A percentile compares a stretch with the other conserved stretches of the same genome.
Evolutionary conservation across 2,797 vertebrate genomes (phyloP).

Genomic region (Brachyrhaphis roseni): DNA sequence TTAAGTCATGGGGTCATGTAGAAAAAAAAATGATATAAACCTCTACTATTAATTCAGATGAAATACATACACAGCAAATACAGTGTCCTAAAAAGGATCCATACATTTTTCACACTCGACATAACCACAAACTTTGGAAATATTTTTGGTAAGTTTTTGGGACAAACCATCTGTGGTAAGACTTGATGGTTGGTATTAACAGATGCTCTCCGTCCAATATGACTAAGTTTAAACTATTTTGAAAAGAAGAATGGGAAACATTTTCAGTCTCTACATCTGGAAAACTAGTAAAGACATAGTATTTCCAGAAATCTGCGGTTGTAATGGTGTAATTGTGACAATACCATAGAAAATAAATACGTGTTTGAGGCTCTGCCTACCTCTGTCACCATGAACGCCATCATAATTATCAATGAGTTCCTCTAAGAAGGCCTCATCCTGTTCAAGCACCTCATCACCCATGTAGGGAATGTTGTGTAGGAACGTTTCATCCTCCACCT

Average conservation of each 20-base stretch:
- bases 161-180: background rate
- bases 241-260: background rate
- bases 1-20: background rate
- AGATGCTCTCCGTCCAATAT: background rate
- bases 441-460: conserved; percentile 96
- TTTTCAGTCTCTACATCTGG: background rate
- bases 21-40: background rate
- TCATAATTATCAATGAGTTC: conserved; percentile 99
- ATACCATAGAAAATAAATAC: background rate
- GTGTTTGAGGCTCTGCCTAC: conserved; percentile 24
- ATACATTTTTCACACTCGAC: background rate
- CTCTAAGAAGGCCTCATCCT: conserved; percentile 97
- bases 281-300: background rate
- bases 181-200: background rate
- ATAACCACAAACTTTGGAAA: background rate
- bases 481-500: conserved; percentile 98
- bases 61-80: background rate
- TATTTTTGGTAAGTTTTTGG: background rate
- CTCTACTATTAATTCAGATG: background rate
- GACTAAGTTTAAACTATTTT: background rate
- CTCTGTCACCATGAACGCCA: conserved; percentile 86
- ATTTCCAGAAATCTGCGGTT: background rate
- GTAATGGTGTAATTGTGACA: background rate
- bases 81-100: background rate
- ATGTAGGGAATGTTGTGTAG: conserved; percentile 99